These are phyloP conservation scores for Pteropus alecto DNA, from an alignment of 2,113 vertebrate genomes.

Conservation along the genomic window DNA sequence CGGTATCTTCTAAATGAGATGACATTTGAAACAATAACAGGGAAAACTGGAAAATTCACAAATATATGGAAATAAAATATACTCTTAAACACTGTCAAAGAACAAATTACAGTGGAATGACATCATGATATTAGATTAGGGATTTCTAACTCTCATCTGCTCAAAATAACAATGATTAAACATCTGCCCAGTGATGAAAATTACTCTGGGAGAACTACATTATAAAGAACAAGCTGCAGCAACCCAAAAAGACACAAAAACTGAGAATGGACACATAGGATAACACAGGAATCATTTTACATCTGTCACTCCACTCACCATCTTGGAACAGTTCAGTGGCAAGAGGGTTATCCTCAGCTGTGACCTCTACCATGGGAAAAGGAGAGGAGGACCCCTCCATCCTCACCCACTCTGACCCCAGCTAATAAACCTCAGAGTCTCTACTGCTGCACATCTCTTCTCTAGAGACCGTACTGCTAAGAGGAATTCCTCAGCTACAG, in stretches of 20 bases:
- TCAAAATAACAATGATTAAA: not conserved
- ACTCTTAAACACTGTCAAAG: not conserved
- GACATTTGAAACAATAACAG: not conserved
- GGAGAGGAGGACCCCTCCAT: not conserved
- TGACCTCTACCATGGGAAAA: not conserved
- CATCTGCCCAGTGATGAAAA: not conserved
- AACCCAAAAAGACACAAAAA: not conserved
- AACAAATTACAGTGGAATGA: not conserved
- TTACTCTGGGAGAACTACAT: not conserved
- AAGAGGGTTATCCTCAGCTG: not conserved
- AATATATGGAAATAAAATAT: not conserved
- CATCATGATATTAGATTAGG: not conserved
- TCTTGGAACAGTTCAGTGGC: not conserved
- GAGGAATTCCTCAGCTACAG: not conserved
- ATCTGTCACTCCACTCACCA: not conserved
- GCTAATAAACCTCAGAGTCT: not conserved
- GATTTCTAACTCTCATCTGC: not conserved
- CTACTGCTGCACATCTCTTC: not conserved
- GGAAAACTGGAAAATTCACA: not conserved
- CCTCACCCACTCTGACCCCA: not conserved
- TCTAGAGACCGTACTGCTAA: not conserved
- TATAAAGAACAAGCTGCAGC: not conserved
- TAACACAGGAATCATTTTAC: not conserved
- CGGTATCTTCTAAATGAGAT: not conserved
- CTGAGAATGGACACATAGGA: not conserved